phyloP scores from a whole-genome alignment of 2,113 vertebrate genomes.

The Callaeas wilsoni region DNA sequence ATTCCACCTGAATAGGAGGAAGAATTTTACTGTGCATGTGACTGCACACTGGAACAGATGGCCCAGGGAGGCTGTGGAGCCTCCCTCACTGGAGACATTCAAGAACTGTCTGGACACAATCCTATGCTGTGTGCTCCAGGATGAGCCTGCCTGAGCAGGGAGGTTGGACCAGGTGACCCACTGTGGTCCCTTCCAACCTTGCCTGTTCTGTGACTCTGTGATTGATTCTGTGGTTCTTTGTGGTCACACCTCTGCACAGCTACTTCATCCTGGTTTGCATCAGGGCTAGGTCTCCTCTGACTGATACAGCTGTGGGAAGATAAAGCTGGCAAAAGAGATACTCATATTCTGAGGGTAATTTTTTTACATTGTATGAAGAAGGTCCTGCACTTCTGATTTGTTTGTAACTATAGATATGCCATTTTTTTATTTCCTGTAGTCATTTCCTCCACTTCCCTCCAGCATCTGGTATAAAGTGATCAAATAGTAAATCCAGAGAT shows the following conservation, averaged over 20 bases:
- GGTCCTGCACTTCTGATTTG: background rate
- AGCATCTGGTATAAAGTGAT: conserved; percentile 1
- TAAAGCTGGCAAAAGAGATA: background rate
- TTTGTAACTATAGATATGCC: background rate
- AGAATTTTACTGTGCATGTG: background rate
- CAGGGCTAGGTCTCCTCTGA: background rate
- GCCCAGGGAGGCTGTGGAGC: background rate
- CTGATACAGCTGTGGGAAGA: background rate
- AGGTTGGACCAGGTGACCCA: background rate
- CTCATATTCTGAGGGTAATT: background rate
- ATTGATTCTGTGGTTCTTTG: background rate
- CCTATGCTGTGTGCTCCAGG: background rate
- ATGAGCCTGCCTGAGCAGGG: background rate
- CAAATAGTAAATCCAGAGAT: background rate
- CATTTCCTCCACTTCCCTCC: conserved; percentile 47
- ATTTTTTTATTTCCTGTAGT: conserved; percentile 51
- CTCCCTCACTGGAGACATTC: background rate
- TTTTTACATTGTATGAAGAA: background rate
- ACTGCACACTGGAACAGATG: background rate
- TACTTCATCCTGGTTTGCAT: background rate
- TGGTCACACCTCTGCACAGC: background rate
- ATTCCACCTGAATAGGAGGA: background rate
- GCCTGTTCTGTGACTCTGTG: background rate
- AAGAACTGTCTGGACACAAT: background rate
- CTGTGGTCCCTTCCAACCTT: background rate